phyloP scores from a whole-genome alignment of 2,888 invertebrate genomes.

The Neria commutata region DNA sequence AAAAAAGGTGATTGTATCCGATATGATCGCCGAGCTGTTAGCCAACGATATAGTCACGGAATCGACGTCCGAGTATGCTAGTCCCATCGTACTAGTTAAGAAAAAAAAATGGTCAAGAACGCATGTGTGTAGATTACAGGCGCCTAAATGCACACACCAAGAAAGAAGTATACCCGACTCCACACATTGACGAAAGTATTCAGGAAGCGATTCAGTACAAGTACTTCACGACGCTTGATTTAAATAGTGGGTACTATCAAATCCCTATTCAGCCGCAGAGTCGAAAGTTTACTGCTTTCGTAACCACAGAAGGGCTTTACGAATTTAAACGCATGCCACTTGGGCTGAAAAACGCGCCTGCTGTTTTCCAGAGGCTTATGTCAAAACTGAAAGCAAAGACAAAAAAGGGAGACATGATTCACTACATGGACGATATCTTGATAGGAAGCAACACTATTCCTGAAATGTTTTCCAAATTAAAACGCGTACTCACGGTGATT shows the following conservation, averaged over 20 bases:
- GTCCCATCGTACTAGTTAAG: constrained; percentile 2
- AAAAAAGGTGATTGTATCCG: constrained; percentile 15
- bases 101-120: constrained; percentile 6
- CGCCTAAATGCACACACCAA: constrained; percentile 5
- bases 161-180: constrained; percentile 26
- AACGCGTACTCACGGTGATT: not conserved
- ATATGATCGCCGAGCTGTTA: constrained; percentile 25
- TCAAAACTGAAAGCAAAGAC: not conserved
- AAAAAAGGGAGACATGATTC: not conserved
- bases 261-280: constrained; percentile 9
- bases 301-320: constrained; percentile 2
- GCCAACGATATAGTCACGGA: constrained; percentile 15
- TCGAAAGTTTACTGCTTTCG: constrained; percentile 15
- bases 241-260: constrained; percentile 22
- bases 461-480: not conserved
- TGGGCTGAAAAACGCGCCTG: not conserved
- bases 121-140: not conserved
- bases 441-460: not conserved
- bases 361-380: not conserved
- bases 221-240: constrained; percentile 20
- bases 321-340: constrained; percentile 3
- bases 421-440: constrained; percentile 2
- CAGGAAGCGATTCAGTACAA: constrained; percentile 16
- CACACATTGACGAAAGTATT: constrained; percentile 28
- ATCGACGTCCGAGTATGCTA: constrained; percentile 9